Evolutionary conservation across 2,888 invertebrate genomes (phyloP).

Genomic region (Bellardia pandia): DNA sequence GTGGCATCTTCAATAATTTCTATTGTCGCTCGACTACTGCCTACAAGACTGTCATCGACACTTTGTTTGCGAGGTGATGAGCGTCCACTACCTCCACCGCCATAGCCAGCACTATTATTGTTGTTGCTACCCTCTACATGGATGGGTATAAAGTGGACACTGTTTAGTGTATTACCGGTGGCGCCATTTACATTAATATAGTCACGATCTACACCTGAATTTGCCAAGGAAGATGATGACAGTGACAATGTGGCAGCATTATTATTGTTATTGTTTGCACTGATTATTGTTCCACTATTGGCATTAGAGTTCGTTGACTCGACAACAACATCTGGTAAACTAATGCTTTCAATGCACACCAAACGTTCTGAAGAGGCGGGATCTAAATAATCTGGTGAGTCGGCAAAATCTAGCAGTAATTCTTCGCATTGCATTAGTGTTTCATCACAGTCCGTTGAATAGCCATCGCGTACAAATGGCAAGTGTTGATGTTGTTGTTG

Average conservation of each 20-base stretch:
- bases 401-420: slow-evolving; percentile 77
- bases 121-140: slow-evolving; percentile 77
- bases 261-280: slow-evolving; percentile 52
- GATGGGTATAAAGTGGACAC: slow-evolving; percentile 83
- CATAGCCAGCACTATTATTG: slow-evolving; percentile 10
- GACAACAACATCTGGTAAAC: slow-evolving; percentile 84
- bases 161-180: slow-evolving; percentile 81
- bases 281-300: slow-evolving; percentile 48
- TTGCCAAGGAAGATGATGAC: slow-evolving; percentile 35
- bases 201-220: slow-evolving; percentile 77
- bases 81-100: slow-evolving; percentile 74
- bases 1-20: slow-evolving; percentile 81
- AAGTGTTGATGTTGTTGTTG: slow-evolving; percentile 59
- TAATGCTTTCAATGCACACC: slow-evolving; percentile 84
- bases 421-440: slow-evolving; percentile 81
- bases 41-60: slow-evolving; percentile 80
- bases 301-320: slow-evolving; percentile 80
- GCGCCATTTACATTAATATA: slow-evolving; percentile 83
- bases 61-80: slow-evolving; percentile 78
- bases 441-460: slow-evolving; percentile 83
- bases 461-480: slow-evolving; percentile 81
- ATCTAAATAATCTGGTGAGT: slow-evolving; percentile 71
- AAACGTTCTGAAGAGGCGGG: slow-evolving; percentile 77
- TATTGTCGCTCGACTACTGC: slow-evolving; percentile 77
- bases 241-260: slow-evolving; percentile 46